Evolutionary conservation across 2,113 vertebrate species (phyloP).

Genomic region (Cyphomyrus discorhynchus): DNA sequence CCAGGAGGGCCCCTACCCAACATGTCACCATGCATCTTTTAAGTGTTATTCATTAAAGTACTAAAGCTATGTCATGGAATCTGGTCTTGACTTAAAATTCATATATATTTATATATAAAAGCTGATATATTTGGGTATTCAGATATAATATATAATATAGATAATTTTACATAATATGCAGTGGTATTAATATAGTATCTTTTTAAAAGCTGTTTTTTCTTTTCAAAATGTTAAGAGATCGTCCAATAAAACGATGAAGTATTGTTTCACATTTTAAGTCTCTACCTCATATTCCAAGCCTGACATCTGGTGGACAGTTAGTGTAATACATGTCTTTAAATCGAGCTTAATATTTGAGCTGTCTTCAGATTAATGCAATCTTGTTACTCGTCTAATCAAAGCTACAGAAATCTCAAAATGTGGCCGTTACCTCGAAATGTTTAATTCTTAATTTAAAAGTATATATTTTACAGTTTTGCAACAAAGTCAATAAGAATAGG

Average conservation of each 20-base stretch:
- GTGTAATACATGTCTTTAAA: neutral
- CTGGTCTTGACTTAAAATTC: neutral
- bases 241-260: neutral
- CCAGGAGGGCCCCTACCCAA: neutral
- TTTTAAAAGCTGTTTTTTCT: neutral
- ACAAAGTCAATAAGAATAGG: neutral
- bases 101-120: neutral
- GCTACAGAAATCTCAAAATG: neutral
- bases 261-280: neutral
- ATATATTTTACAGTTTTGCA: neutral
- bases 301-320: slow-evolving; percentile 12
- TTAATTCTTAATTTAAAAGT: neutral
- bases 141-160: neutral
- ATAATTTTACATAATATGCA: neutral
- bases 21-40: neutral
- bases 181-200: neutral
- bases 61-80: neutral
- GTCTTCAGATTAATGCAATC: neutral
- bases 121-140: neutral
- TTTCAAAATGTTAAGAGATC: neutral
- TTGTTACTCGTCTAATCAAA: neutral
- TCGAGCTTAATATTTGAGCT: neutral
- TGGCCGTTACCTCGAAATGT: neutral
- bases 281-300: neutral
- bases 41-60: neutral